Evolutionary conservation across 2,888 invertebrate genomes (phyloP), one percentile per base, ranked within the genome.

Genomic region (Odontomyia ornata): DNA sequence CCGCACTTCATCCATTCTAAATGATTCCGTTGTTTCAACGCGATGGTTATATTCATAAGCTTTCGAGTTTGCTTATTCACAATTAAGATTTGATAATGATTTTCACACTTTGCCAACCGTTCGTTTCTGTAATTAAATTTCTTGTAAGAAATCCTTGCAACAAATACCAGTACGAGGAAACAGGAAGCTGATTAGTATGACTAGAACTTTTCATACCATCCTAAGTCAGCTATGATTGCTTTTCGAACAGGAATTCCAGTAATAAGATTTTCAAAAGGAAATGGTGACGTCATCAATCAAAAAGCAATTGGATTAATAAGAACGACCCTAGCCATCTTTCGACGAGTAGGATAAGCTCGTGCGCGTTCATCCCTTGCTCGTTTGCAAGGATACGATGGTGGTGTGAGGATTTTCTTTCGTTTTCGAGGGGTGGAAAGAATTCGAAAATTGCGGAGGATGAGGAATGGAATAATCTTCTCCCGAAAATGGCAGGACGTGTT

Each of bases 271-370:
- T 57, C 30, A 43, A 43, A 75, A 77, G 77, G 60, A 72, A 57
- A 57, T 27, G 62, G 65, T 77, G 75, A 77, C 77, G 76, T 79
- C 77, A 79, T 30, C 36, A 73, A 73, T 73, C 43, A 43, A n/a
- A 60, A 30, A 23, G 27, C 69, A 62, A 76, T 76, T 75, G 71
- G 56, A 76, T 76, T 75, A 43, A 67, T 60, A 60, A 56, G 56
- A 28, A 11, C 21, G 13, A 18, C 25, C 56, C 13, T 60, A 57
- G 77, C 79, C 79, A 79, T 77, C 79, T 79, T 75, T 47, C 75
- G 73, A 21, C 62, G 36, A 72, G 13, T 79, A 79, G 79, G 47
- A 47, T 47, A 75, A 75, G 47, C 52, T 28, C 36, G 27, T 46
- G n/a, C 57, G 52, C 9, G 28, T 56, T 60, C 73, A 73, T 77